Base-by-base conservation (phyloP, 2,797 vertebrate species). In the Notolabrus celidotus region DNA sequence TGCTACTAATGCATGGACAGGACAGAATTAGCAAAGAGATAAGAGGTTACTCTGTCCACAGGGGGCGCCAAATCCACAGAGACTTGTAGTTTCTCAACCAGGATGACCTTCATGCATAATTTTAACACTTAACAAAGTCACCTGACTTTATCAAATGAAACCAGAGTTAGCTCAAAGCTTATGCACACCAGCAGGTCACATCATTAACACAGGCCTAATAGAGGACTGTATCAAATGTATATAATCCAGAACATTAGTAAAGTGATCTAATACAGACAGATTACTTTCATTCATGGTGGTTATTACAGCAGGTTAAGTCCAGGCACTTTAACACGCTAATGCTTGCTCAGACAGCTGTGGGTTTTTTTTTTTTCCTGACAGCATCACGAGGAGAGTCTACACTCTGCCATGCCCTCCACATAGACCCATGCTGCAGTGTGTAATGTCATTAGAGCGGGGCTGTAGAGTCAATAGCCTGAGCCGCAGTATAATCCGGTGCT, bases 391-490 rank as follows among this genome's bases (percentile, higher is more conserved):
- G 15, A 36, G 12, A 4, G 4, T 42, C 36, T 29, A 8, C 23
- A 17, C 49, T 14, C n/a, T 23, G 15, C 2, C 45, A 23, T 19
- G 2, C 3, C 5, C 22, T 60, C 20, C 3, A 5, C 1, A 10
- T 47, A 10, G 58, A 17, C 46, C 36, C 34, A 23, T 38, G 29
- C 42, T 38, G 42, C 1, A 2, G 22, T 22, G 27, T 16, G 2
- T 59, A 52, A 72, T 70, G 53, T 58, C 25, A 68, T 71, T 71
- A 57, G 10, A 2, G 17, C 7, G 16, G 6, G 47, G 59, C 85
- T 66, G 38, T 73, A 39, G 86, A 82, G 78, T 90, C 84, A 78
- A 85, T 75, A 47, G 57, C 72, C 67, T 52, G 77, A 82, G 65
- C 63, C n/a, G n/a, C 15, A 2, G 67, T 46, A 0, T 88, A 67